Percentiles rank a stretch among this genome's conserved stretches.
Evolutionary conservation across 2,797 vertebrate genomes (phyloP).

Genomic region (Coilia nasus): DNA sequence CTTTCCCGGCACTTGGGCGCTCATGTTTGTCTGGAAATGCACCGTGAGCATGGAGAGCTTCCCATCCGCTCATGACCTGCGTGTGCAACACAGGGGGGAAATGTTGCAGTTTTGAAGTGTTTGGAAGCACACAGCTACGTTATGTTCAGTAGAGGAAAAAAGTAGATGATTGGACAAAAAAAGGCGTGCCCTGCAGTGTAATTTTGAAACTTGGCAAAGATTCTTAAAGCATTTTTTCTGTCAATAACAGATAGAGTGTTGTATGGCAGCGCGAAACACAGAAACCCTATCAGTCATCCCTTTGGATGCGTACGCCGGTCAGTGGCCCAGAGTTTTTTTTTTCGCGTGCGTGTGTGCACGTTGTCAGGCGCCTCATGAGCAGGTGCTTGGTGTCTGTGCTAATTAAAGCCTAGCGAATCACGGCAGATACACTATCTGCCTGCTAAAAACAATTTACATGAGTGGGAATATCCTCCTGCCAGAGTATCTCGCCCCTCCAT

Average conservation of each 20-base stretch:
- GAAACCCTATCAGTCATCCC: not conserved
- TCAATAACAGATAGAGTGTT: not conserved
- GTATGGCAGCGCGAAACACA: not conserved
- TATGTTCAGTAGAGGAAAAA: not conserved
- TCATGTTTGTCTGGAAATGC: constrained; percentile 52
- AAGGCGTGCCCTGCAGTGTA: not conserved
- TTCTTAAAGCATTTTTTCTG: not conserved
- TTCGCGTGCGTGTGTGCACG: not conserved
- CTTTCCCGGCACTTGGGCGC: constrained; percentile 50
- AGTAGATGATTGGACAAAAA: constrained; percentile 16
- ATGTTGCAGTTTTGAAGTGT: not conserved
- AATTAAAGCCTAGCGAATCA: constrained; percentile 77
- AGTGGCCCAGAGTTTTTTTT: constrained; percentile 48
- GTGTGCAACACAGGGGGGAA: not conserved
- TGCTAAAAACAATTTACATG: constrained; percentile 53
- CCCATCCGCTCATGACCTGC: not conserved
- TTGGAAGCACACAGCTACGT: not conserved
- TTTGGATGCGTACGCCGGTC: not conserved
- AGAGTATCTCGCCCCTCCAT: not conserved
- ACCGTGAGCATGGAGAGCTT: not conserved
- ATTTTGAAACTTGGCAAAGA: not conserved
- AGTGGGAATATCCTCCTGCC: not conserved
- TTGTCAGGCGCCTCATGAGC: constrained; percentile 54
- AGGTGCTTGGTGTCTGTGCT: constrained; percentile 76
- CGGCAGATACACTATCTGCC: constrained; percentile 72